A percentile compares a stretch with the other conserved stretches of the same genome.
phyloP scores from a whole-genome alignment of 2,113 vertebrate species.

The Serranochromis macrocephalus region DNA sequence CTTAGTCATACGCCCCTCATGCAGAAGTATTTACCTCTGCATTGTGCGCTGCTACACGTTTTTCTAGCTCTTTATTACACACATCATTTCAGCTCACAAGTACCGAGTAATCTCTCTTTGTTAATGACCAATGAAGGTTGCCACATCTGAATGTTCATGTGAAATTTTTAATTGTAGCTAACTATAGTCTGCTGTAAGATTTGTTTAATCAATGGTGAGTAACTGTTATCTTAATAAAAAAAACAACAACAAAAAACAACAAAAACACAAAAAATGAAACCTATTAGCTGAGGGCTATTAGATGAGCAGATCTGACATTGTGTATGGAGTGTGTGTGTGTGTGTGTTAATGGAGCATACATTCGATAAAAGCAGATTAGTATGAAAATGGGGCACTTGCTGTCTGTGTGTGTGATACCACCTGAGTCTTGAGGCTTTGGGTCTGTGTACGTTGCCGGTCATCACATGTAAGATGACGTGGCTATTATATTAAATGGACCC shows the following conservation, averaged over 20 bases:
- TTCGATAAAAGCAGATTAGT: constrained; percentile 32
- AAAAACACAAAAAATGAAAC: neutral
- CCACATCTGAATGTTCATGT: neutral
- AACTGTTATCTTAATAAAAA: neutral
- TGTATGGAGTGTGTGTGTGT: neutral
- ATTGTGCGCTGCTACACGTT: neutral
- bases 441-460: constrained; percentile 27
- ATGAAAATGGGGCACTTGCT: constrained; percentile 18
- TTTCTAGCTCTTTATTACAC: neutral
- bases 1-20: neutral
- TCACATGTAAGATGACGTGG: constrained; percentile 29
- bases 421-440: constrained; percentile 46
- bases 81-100: neutral
- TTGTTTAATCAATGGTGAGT: neutral
- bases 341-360: neutral
- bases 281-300: constrained; percentile 19
- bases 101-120: neutral
- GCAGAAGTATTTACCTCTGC: neutral
- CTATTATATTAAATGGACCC: constrained; percentile 48
- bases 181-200: neutral
- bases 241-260: neutral
- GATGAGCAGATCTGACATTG: neutral
- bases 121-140: neutral
- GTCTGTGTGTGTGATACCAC: constrained; percentile 16
- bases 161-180: neutral